Base-by-base conservation (phyloP, 2,797 vertebrate species). In the Selene dorsalis region DNA sequence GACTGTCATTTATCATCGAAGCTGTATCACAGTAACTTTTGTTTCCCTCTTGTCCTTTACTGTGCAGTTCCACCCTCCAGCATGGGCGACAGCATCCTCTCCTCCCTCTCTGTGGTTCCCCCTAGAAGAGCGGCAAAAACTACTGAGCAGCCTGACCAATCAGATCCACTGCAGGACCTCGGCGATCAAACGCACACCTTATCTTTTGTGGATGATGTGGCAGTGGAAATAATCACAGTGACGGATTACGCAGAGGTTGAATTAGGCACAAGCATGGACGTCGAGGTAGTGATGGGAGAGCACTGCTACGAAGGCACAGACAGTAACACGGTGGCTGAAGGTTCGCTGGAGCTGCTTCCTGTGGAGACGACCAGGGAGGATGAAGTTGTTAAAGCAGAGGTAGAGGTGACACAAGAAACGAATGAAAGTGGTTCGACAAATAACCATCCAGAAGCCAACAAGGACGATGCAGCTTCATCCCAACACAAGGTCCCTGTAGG, bases 191-290 rank as follows among this genome's bases (percentile, higher is more conserved):
- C 69, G n/a, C 91, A 83, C 28, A 4, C 43, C 50, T 83, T 26
- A 53, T 87, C 89, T 38, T 87, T 89, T 3, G 78, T 86, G 9
- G 87, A 90, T 14, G 83, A 89, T 4, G 71, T 88, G 4, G 84
- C 63, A 1, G 84, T 87, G 39, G 91, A 92, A 73, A 80, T 90
- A 10, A 73, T 93, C 26, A 47, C 90, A 0, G 89, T 93, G 64
- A 92, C 91, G 0, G 91, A 93, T 63, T 92, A 82, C 14, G 65
- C 88, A 3, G 93, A 94, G 75, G 88, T 93, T 4, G 93, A 93
- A 71, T 67, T 93, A 0, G 81, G 67, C 1, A 28, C 80, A 1
- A 86, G 79, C 58, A 7, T 69, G 0, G 77, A 79, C n/a, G 43
- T 65, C 0, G 87, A 85, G 48, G 82, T 63, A 65, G 73, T 69